Percentiles rank a stretch among this genome's conserved stretches.
phyloP scores from a whole-genome alignment of 2,797 vertebrate genomes.

The Anniella stebbinsi region DNA sequence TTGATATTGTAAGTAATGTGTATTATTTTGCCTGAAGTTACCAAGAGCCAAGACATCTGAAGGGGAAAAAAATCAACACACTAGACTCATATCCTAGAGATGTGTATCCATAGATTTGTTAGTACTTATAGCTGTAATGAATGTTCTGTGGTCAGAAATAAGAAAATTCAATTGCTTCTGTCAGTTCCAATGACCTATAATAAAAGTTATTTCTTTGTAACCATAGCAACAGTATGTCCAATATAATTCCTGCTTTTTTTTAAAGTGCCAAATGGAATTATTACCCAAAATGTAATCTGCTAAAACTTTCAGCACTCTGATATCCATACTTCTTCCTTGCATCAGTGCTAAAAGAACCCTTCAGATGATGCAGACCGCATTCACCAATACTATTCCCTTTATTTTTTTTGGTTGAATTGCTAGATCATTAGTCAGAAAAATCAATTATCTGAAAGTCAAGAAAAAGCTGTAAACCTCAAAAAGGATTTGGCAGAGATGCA shows the following conservation, averaged over 20 bases:
- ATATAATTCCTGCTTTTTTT: not conserved
- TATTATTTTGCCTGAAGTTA: not conserved
- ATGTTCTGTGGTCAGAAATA: not conserved
- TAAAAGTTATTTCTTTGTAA: not conserved
- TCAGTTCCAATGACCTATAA: not conserved
- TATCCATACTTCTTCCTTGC: not conserved
- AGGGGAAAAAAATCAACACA: not conserved
- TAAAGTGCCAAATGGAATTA: not conserved
- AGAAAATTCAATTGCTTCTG: conserved; percentile 3
- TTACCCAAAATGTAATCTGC: not conserved
- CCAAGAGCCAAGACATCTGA: not conserved
- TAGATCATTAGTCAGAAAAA: conserved; percentile 90
- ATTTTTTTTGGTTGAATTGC: conserved; percentile 49
- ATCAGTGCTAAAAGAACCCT: not conserved
- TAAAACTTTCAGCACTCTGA: conserved; percentile 7
- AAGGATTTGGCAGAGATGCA: conserved; percentile 99
- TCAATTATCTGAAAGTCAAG: conserved; percentile 88
- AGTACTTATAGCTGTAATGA: not conserved
- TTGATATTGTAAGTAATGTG: not conserved
- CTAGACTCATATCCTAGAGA: not conserved
- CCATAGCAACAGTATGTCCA: conserved; percentile 2
- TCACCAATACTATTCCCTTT: conserved; percentile 40
- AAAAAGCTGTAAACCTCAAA: conserved; percentile 92
- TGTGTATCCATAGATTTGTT: not conserved
- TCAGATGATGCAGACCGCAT: conserved; percentile 15